Base-by-base conservation (phyloP, 2,113 vertebrate species). In the Phylloscopus trochiloides region DNA sequence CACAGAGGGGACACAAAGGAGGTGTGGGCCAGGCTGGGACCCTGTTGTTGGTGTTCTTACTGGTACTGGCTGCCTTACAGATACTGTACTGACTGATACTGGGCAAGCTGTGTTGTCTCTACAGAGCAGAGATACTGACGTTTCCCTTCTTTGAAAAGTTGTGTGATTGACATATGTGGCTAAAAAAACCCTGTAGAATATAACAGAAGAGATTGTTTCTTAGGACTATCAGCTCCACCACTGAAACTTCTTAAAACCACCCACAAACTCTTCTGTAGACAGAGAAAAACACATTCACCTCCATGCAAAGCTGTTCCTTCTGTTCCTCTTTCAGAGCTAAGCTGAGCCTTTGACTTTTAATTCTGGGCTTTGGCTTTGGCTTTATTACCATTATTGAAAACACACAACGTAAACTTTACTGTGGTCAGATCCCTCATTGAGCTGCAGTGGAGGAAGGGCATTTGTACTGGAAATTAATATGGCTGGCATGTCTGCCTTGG, bases 221-320 rank as follows among this genome's bases (percentile, higher is more conserved):
- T 77, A 80, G 67, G 22, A 52, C 80, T 90, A 84, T 92, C 86
- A 81, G 22, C 40, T 92, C 50, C 48, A 84, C 24, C 40, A 65
- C 25, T 42, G 68, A 94, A 95, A 92, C 62, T 88, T n/a, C 45
- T 89, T 87, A 76, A 95, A 97, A 92, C 72, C 68, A 88, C 88
- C 78, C 79, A 86, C 92, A 88, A 88, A 50, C n/a, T 86, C 63
- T 80, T 77, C 50, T 34, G 77, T 38, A 66, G 52, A 71, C 36
- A 81, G 65, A 87, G 61, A 82, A 88, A 67, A 93, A 71, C 71
- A 91, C 12, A 16, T 79, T 92, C 78, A 90, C 63, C 48, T 90
- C 43, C 82, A 42, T 62, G 28, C 22, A 94, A 84, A 90, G 19
- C 43, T 71, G 59, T 38, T 90, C 68, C 82, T 86, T 86, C 58